A percentile compares a stretch with the other conserved stretches of the same genome.
phyloP scores from a whole-genome alignment of 2,888 invertebrate species.

The Tenthredo scrophulariae region DNA sequence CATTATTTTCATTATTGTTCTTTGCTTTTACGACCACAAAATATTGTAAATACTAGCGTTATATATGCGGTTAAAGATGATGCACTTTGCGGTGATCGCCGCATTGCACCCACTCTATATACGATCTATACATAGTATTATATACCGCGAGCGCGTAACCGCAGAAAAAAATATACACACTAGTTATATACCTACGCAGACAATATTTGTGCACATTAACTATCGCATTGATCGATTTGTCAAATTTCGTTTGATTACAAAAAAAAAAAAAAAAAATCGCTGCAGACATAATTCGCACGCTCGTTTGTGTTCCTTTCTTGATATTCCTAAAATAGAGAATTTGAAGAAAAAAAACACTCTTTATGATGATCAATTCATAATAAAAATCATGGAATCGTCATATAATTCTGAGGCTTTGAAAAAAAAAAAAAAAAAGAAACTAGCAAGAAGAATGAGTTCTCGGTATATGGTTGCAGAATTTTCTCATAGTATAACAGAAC shows the following conservation, averaged over 20 bases:
- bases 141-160: background rate
- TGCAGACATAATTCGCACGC: too few species aligned
- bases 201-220: background rate
- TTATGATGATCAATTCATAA: background rate
- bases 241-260: too few species aligned
- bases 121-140: background rate
- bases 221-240: too few species aligned
- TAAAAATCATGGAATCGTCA: background rate
- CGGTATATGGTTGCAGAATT: background rate
- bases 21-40: background rate
- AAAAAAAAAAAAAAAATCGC: too few species aligned
- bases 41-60: conserved; percentile 4
- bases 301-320: too few species aligned
- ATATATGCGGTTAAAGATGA: background rate
- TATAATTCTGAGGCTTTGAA: background rate
- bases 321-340: too few species aligned
- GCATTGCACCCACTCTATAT: background rate
- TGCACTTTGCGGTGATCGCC: conserved; percentile 7
- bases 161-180: background rate
- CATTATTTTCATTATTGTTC: background rate
- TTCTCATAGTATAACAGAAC: background rate
- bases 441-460: background rate
- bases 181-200: background rate
- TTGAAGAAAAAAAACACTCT: too few species aligned
- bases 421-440: background rate